These are phyloP conservation scores for Xenentodon cancila DNA, from an alignment of 2,797 vertebrate species.

Conservation along the genomic window DNA sequence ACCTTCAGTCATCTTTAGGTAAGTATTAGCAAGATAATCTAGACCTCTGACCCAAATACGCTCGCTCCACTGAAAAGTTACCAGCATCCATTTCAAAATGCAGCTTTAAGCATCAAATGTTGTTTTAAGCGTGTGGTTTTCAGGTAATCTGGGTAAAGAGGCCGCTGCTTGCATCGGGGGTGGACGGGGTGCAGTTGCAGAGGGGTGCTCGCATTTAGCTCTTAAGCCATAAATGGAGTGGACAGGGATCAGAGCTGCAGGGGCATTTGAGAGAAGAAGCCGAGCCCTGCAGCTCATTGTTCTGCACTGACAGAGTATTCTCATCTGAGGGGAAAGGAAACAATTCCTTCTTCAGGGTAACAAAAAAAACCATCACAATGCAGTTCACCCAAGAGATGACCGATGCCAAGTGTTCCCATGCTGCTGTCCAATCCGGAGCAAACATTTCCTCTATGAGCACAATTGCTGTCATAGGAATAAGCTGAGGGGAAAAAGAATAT, in stretches of 20 bases:
- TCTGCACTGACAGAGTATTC: constrained; percentile 60
- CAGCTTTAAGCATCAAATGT: neutral
- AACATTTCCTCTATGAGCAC: constrained; percentile 16
- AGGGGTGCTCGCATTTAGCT: constrained; percentile 24
- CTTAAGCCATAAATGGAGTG: constrained; percentile 63
- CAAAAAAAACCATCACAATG: constrained; percentile 60
- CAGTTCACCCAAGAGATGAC: constrained; percentile 28
- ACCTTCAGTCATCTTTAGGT: constrained; percentile 39
- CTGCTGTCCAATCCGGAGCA: constrained; percentile 20
- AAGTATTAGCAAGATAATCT: constrained; percentile 44
- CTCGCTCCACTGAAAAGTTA: constrained; percentile 24
- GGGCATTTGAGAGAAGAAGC: constrained; percentile 51
- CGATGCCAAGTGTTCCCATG: constrained; percentile 44
- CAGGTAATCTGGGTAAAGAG: constrained; percentile 21
- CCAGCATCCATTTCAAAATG: constrained; percentile 32
- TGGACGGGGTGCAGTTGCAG: constrained; percentile 11
- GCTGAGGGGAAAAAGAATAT: neutral
- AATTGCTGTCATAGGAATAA: constrained; percentile 11
- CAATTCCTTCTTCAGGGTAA: constrained; percentile 35
- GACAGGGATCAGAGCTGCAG: constrained; percentile 54
- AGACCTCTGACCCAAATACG: constrained; percentile 16
- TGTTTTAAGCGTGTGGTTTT: constrained; percentile 27
- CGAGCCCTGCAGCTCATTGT: constrained; percentile 52
- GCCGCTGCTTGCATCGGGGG: constrained; percentile 10
- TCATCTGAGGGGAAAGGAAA: constrained; percentile 27